Percentiles rank a stretch among this genome's conserved stretches.
These are phyloP conservation scores for Coecobrya sp. DNA, from an alignment of 2,888 invertebrate genomes.

Conservation along the genomic window DNA sequence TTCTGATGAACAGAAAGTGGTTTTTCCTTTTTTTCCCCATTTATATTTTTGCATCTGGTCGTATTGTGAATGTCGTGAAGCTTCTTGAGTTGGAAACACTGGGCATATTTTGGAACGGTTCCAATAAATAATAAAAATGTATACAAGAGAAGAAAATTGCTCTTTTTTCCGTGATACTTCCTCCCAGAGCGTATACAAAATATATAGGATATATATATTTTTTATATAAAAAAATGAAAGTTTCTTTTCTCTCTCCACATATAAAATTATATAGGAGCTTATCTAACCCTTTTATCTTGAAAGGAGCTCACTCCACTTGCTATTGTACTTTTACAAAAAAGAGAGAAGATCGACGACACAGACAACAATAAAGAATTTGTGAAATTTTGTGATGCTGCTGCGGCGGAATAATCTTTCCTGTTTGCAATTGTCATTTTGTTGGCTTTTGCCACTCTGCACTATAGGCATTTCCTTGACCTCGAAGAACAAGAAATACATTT, in stretches of 20 bases:
- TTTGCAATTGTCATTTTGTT: background rate
- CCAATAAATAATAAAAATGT: background rate
- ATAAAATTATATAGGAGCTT: background rate
- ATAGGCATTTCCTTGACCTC: conserved; percentile 70
- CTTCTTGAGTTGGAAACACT: conserved; percentile 4
- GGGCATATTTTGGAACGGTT: background rate
- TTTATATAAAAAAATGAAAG: background rate
- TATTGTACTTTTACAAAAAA: background rate
- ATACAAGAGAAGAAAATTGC: background rate
- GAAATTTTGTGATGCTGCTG: too few species aligned
- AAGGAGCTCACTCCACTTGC: background rate
- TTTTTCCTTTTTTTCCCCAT: background rate
- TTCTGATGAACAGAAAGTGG: background rate
- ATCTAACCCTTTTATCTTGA: background rate
- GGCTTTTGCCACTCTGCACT: background rate
- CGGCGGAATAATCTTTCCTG: background rate
- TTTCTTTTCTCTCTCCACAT: background rate
- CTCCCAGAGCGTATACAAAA: background rate
- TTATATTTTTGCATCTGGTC: background rate
- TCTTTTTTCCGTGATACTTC: background rate
- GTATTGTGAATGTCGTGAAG: background rate
- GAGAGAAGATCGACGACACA: conserved; percentile 15
- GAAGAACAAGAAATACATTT: conserved; percentile 44
- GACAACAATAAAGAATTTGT: conserved; percentile 50
- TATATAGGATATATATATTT: too few species aligned